These are phyloP conservation scores for Potamilus streckersoni DNA, from an alignment of 1,140 invertebrate species.

Conservation along the genomic window DNA sequence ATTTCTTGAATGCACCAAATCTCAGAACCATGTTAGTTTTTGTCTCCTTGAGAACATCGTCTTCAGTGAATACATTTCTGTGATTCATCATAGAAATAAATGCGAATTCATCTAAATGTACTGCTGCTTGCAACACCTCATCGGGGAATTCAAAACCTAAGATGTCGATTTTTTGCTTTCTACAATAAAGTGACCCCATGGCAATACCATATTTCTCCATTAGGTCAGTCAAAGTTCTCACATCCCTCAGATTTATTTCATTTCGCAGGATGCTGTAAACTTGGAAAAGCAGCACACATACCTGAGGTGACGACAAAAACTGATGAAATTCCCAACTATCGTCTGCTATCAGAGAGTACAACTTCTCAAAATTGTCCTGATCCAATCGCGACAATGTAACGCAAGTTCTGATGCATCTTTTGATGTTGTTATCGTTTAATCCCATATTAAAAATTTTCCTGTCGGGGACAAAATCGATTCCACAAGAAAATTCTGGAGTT, in stretches of 20 bases:
- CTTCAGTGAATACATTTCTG: conserved; percentile 25
- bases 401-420: conserved; percentile 43
- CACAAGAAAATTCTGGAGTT: conserved; percentile 34
- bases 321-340: conserved; percentile 34
- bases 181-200: conserved; percentile 39
- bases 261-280: conserved; percentile 30
- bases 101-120: conserved; percentile 35
- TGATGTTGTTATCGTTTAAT: conserved; percentile 34
- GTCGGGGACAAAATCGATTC: conserved; percentile 34
- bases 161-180: conserved; percentile 39
- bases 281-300: conserved; percentile 29
- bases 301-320: conserved; percentile 36
- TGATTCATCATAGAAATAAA: conserved; percentile 24
- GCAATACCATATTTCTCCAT: conserved; percentile 33
- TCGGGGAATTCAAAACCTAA: conserved; percentile 38
- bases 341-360: conserved; percentile 34
- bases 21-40: conserved; percentile 34
- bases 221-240: conserved; percentile 28
- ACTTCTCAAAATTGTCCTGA: conserved; percentile 40
- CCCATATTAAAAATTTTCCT: conserved; percentile 50
- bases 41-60: conserved; percentile 25
- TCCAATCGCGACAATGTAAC: conserved; percentile 36
- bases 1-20: conserved; percentile 40
- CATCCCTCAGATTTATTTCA: conserved; percentile 23
- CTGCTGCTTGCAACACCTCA: conserved; percentile 32